These are phyloP conservation scores for Mobula hypostoma DNA, from an alignment of 2,113 vertebrate species.

Conservation along the genomic window DNA sequence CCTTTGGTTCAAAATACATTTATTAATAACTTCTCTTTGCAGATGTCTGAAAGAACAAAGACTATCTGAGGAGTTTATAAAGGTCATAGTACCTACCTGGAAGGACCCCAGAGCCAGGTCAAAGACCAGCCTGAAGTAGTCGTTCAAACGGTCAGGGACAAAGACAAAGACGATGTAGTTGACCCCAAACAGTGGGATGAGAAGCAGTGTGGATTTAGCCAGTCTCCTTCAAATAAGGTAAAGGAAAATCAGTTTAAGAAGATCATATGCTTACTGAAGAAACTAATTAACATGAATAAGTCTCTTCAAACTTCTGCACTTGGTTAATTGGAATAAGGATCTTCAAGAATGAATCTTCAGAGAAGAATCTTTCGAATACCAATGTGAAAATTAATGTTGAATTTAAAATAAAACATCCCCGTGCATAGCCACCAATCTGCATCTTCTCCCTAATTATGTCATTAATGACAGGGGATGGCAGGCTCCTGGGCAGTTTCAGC, in stretches of 20 bases:
- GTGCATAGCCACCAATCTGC: background rate
- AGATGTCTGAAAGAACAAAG: background rate
- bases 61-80: background rate
- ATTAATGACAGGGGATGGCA: background rate
- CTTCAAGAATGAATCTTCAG: background rate
- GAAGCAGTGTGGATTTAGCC: conserved; percentile 28
- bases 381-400: background rate
- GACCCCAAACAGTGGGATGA: conserved; percentile 34
- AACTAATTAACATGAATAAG: background rate
- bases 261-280: background rate
- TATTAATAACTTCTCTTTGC: background rate
- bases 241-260: background rate
- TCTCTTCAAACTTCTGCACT: background rate
- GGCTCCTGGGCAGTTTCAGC: background rate
- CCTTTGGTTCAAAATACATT: background rate
- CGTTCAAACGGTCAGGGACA: conserved; percentile 11
- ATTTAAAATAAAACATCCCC: background rate
- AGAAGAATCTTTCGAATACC: background rate
- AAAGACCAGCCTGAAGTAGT: background rate
- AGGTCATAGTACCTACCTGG: background rate
- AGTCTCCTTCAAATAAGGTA: conserved; percentile 24
- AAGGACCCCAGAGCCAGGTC: conserved; percentile 7
- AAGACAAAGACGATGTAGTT: conserved; percentile 37
- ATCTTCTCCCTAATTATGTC: too few species aligned
- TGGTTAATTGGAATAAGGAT: background rate